Conservation (phyloP, 2,797 vertebrate species). For the Halcyon leucocephala region DNA sequence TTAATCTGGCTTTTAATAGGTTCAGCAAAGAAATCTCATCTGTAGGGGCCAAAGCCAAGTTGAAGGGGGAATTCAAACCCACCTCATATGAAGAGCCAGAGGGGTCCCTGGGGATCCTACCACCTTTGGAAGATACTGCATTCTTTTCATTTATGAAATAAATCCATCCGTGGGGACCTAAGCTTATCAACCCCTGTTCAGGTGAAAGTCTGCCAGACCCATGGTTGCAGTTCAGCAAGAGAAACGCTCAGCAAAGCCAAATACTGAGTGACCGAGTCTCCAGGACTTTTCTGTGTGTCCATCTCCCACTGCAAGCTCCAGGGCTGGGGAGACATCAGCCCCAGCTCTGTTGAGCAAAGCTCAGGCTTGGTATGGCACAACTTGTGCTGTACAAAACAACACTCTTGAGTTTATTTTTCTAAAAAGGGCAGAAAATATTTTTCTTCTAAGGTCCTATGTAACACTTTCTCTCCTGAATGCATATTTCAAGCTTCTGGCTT, state of each 20-base stretch:
- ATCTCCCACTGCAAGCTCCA: not conserved
- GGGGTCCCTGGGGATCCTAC: not conserved
- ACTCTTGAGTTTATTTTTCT: not conserved
- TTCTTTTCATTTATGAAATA: not conserved
- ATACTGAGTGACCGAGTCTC: not conserved
- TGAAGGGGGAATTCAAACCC: not conserved
- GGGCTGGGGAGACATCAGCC: not conserved
- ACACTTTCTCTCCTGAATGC: not conserved
- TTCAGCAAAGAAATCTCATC: not conserved
- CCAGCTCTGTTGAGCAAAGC: not conserved
- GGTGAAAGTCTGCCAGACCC: constrained; percentile 2
- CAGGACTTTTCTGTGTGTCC: not conserved
- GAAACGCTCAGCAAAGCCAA: not conserved
- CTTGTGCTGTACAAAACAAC: not conserved
- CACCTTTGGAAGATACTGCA: not conserved
- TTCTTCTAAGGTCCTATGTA: not conserved
- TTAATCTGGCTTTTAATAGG: constrained; percentile 46
- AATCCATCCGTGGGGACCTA: not conserved
- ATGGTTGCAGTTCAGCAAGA: not conserved
- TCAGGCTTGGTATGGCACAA: not conserved
- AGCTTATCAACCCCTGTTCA: not conserved
- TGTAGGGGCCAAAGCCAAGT: not conserved
- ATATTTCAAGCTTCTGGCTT: not conserved
- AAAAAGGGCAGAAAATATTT: not conserved
- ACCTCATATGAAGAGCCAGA: not conserved